These are phyloP conservation scores for Adoxophyes honmai DNA, from an alignment of 1,140 invertebrate genomes.

Conservation along the genomic window DNA sequence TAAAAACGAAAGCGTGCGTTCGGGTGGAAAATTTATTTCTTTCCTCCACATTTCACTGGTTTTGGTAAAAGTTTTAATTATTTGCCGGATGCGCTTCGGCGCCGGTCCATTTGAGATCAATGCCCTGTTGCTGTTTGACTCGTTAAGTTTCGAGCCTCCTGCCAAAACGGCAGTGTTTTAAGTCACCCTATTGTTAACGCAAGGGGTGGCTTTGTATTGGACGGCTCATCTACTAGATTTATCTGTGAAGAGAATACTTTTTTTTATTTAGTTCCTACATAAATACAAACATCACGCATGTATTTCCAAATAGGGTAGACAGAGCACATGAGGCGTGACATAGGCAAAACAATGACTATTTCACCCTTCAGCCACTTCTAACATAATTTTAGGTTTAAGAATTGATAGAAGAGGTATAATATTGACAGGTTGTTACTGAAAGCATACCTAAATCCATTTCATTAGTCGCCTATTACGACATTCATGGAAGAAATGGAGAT, in stretches of 20 bases:
- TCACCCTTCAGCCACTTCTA: no score
- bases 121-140: slow-evolving; percentile 24
- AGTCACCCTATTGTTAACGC: slow-evolving; percentile 8
- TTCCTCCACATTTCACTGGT: slow-evolving; percentile 54
- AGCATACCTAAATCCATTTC: no score
- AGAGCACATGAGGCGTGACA: no score
- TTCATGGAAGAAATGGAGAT: no score
- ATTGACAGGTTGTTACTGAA: no score
- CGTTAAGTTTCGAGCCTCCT: not conserved
- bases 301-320: no score
- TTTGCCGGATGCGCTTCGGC: slow-evolving; percentile 49
- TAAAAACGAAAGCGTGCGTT: slow-evolving; percentile 62
- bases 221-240: not conserved
- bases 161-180: slow-evolving; percentile 11
- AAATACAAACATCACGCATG: no score
- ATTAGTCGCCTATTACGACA: no score
- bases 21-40: slow-evolving; percentile 64
- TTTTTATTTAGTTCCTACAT: no score
- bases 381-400: no score
- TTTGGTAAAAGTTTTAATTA: slow-evolving; percentile 66
- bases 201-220: slow-evolving; percentile 11
- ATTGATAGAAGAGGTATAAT: no score
- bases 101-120: slow-evolving; percentile 43
- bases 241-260: not conserved
- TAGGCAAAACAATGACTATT: no score